Evolutionary conservation across 2,888 invertebrate genomes (phyloP), one percentile per base, ranked within the genome.

Genomic region (Mechanitis mazaeus): DNA sequence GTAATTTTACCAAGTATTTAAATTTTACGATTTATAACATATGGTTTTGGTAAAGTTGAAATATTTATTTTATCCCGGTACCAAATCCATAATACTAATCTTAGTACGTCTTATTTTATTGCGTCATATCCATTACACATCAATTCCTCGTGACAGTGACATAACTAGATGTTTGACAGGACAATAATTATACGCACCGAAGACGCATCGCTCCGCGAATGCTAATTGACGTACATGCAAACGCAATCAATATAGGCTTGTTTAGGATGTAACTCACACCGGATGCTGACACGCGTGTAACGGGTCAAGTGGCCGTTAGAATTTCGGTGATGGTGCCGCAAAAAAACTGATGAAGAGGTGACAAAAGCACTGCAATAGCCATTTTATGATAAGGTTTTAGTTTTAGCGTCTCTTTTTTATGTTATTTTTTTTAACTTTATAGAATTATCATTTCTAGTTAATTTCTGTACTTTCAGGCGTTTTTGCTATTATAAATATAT

Each of bases 211-310:
- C 81, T 77, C 78, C 81, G 81, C 81, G 81, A 74, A 83, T 80
- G 83, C 82, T 89, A 89, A 89, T 89, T 89, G 88, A 87, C 86
- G 81, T 84, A 89, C 89, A 89, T 79, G 89, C 83, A 87, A 89
- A 89, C 80, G 85, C 89, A 87, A 89, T 89, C 89, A 88, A 86
- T 88, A 84, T 79, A 81, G 79, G 80, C 79, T 77, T 75, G 77
- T 76, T 75, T 80, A 84, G 87, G 84, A 84, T 81, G 84, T 75
- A 76, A 76, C 70, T 70, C 73, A 75, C 75, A 76, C 76, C 71
- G 73, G 73, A 73, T 70, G 72, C 72, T 53, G 65, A 69, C 72
- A 71, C 54, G 63, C 33, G 56, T 46, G 55, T 42, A 42, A 9
- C 42, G 67, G 63, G 69, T 61, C 71, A 67, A 58, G 65, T 38